These are phyloP conservation scores for Hydrotaea diabolus DNA, from an alignment of 2,888 invertebrate species.

Conservation along the genomic window DNA sequence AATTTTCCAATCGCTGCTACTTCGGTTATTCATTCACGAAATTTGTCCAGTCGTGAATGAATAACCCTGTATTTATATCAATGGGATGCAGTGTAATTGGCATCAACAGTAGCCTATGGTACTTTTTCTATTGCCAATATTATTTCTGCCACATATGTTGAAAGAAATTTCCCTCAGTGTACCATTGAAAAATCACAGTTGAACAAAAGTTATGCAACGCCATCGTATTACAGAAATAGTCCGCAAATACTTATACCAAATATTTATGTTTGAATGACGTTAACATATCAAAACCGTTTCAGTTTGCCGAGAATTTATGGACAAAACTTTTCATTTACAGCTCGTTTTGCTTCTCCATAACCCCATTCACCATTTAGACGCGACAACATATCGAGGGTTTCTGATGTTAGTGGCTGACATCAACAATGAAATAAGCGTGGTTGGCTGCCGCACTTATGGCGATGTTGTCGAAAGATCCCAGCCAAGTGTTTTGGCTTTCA, in stretches of 20 bases:
- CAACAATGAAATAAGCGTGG: too few relatives aligned
- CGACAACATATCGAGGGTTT: background rate
- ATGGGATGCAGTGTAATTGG: too few relatives aligned
- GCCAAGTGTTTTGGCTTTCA: background rate
- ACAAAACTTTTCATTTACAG: constrained; percentile 22
- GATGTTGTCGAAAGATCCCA: background rate
- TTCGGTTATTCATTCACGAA: too few relatives aligned
- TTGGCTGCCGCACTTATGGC: background rate
- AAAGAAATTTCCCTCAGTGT: background rate
- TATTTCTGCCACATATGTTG: too few relatives aligned
- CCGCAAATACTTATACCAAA: background rate
- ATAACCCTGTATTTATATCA: too few relatives aligned
- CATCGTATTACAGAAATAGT: constrained; percentile 9
- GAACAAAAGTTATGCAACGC: constrained; percentile 17
- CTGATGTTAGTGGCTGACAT: too few relatives aligned
- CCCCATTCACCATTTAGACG: background rate
- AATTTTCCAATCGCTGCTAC: too few relatives aligned
- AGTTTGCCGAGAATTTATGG: constrained; percentile 18
- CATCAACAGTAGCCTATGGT: too few relatives aligned
- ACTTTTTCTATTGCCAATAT: too few relatives aligned
- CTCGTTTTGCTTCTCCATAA: background rate
- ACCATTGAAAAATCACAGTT: background rate
- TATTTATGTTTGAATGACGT: constrained; percentile 17
- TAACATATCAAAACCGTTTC: constrained; percentile 26
- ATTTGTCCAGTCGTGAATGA: too few relatives aligned